Base-by-base conservation (phyloP, 2,888 invertebrate species). In the Euzophera pinguis region DNA sequence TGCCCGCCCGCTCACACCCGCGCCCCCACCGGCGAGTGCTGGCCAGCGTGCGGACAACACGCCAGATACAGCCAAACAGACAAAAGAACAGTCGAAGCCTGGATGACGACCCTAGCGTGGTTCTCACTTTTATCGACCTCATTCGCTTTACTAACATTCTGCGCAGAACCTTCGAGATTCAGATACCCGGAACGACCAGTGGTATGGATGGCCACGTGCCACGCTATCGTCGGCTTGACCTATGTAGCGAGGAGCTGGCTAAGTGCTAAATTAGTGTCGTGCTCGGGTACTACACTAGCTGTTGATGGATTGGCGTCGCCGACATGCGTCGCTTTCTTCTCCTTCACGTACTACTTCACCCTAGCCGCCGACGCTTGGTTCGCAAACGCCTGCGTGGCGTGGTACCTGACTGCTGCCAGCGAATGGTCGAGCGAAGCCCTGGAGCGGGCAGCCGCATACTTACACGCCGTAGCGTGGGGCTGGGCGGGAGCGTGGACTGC, bases 351-450 rank as follows among this genome's bases (percentile, higher is more conserved):
- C 72, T 97, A 96, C 84, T 93, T 96, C 71, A 94, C 95, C 32
- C 84, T 96, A 69, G 95, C 96, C 48, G 94, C 95, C 55, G 93
- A 94, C 67, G 92, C 95, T 56, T 97, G 98, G 97, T 97, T 97
- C 94, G 93, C 96, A 1, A 94, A 97, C 64, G 93, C 98, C 50
- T 95, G 96, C 57, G 92, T 97, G 47, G 96, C 97, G 53, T 98
- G 97, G 95, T 96, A 96, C 73, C 91, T 98, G 47, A 96, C 97
- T 3, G 97, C 97, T 0, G 95, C 96, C 42, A 95, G 97, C 75
- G 97, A 97, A 75, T 98, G 98, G 98, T 96, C 97, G 22, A 96
- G 96, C 54, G 98, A 98, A 82, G 97, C 97, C 1, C 92, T 98
- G 50, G 97, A 97, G 79, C 94, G 95, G 47, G 94, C 96, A 27